Evolutionary conservation across 1,140 invertebrate species (phyloP).

Genomic region (Campoletis sonorensis): DNA sequence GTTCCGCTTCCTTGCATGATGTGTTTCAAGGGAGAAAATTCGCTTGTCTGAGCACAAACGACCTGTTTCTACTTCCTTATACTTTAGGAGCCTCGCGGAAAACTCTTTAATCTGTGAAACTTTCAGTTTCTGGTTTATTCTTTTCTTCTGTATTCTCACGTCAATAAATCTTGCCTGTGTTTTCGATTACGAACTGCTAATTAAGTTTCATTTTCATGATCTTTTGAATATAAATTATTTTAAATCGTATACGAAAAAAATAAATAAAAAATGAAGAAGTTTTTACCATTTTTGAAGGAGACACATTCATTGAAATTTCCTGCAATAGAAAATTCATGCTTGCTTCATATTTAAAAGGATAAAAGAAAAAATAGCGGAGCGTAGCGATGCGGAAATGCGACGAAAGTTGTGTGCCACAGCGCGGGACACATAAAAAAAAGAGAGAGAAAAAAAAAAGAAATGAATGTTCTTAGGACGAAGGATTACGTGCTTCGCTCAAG

Average conservation of each 20-base stretch:
- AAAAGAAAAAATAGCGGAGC: not conserved
- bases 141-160: not conserved
- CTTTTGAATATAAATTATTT: not conserved
- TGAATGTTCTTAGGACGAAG: slow-evolving; percentile 4
- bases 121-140: not conserved
- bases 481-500: not conserved
- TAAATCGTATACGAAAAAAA: too few species aligned
- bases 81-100: not conserved
- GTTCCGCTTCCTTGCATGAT: not conserved
- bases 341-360: not conserved
- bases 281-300: too few species aligned
- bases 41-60: not conserved
- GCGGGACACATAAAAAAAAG: not conserved
- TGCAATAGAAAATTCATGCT: too few species aligned
- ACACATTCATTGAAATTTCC: too few species aligned
- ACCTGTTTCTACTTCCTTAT: not conserved
- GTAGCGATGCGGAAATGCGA: not conserved
- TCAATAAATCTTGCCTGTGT: not conserved
- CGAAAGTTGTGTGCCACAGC: too few species aligned
- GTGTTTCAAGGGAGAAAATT: not conserved
- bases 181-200: not conserved
- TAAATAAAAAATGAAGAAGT: too few species aligned
- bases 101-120: not conserved
- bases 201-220: not conserved
- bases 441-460: not conserved